phyloP scores from a whole-genome alignment of 92 coral and sea anemone species.

The Bergia puertoricense region DNA sequence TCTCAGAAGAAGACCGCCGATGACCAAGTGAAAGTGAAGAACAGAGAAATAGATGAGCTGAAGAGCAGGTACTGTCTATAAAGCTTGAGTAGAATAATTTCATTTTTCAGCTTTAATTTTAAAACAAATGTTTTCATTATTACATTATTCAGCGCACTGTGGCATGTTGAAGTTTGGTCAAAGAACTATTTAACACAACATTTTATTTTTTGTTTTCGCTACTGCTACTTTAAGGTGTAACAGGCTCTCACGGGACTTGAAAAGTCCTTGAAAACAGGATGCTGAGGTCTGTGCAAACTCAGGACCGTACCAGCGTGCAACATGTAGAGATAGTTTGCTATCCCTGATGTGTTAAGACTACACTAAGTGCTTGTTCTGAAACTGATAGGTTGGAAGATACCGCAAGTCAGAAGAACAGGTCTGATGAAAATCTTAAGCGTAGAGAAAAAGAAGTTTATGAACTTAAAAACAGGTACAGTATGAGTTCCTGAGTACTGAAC shows the following conservation, averaged over 20 bases:
- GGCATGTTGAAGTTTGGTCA: too few relatives aligned
- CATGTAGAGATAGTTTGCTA: too few relatives aligned
- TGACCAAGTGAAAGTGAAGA: constrained; percentile 43
- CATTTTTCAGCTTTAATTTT: neutral
- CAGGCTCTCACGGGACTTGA: too few relatives aligned
- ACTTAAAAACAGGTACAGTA: constrained; percentile 74
- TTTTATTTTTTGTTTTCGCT: too few relatives aligned
- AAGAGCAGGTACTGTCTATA: constrained; percentile 41
- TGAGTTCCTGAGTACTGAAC: neutral
- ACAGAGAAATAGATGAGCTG: constrained; percentile 54
- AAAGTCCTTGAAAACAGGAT: too few relatives aligned
- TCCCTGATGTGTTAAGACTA: neutral
- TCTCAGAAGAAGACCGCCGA: constrained; percentile 37
- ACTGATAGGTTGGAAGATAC: constrained; percentile 72
- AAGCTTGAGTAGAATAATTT: too few relatives aligned
- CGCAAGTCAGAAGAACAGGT: constrained; percentile 60
- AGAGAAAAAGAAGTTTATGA: constrained; percentile 86
- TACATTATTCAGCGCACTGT: neutral
- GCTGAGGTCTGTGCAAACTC: too few relatives aligned
- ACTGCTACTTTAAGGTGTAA: too few relatives aligned
- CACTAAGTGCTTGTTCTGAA: neutral
- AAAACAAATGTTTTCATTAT: neutral
- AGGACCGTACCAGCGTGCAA: too few relatives aligned
- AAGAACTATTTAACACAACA: too few relatives aligned
- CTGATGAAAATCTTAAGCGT: constrained; percentile 72